Conservation (phyloP, 1,140 invertebrate species). For the Aphidius ervi region DNA sequence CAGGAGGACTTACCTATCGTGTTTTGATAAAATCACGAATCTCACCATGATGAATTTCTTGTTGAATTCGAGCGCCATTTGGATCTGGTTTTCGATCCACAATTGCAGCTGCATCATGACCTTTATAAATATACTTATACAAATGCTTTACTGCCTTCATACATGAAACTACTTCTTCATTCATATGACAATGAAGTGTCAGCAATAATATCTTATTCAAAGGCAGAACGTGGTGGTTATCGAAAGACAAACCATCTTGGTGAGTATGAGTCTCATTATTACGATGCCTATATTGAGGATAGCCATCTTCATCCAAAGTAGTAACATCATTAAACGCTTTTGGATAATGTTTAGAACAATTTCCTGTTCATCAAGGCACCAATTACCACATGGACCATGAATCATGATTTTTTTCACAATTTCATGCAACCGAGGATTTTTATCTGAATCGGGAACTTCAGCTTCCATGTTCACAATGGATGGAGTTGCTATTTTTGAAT, state of each 20-base stretch:
- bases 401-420: conserved; percentile 44
- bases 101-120: conserved; percentile 9
- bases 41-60: conserved; percentile 7
- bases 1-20: no score
- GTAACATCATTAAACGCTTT: conserved; percentile 31
- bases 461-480: no score
- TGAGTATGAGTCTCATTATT: conserved; percentile 6
- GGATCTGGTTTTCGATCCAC: not conserved
- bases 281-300: conserved; percentile 21
- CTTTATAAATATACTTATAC: conserved; percentile 17
- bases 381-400: conserved; percentile 32
- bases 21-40: conserved; percentile 7
- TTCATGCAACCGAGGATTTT: conserved; percentile 40
- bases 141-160: conserved; percentile 14
- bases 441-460: conserved; percentile 51
- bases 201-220: conserved; percentile 8
- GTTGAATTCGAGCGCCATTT: conserved; percentile 1
- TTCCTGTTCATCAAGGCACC: conserved; percentile 38
- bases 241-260: not conserved
- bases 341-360: conserved; percentile 42
- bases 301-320: conserved; percentile 20
- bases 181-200: conserved; percentile 19
- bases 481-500: no score
- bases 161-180: conserved; percentile 12
- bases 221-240: conserved; percentile 16